phyloP scores from a whole-genome alignment of 2,113 vertebrate genomes.

The Raphicerus campestris region DNA sequence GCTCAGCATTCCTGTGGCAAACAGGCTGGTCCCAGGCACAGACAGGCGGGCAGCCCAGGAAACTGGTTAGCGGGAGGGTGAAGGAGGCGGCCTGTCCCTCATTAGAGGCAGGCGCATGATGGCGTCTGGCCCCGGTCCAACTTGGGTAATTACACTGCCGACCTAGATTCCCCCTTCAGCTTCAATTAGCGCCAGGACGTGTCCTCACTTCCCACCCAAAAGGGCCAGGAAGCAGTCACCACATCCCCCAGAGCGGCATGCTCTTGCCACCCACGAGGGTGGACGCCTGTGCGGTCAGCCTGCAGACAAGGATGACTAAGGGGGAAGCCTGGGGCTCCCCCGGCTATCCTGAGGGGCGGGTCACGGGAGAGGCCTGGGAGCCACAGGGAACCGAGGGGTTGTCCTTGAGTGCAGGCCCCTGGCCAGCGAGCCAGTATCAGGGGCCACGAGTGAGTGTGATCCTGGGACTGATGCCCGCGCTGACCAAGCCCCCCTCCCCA shows the following conservation, averaged over 20 bases:
- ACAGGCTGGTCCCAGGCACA: neutral
- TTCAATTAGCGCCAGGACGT: slow-evolving; percentile 66
- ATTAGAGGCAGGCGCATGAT: slow-evolving; percentile 68
- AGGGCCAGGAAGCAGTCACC: slow-evolving; percentile 24
- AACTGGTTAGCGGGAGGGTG: neutral
- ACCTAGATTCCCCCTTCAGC: slow-evolving; percentile 75
- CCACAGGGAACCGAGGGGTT: neutral
- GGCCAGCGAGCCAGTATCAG: neutral
- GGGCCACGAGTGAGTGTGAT: neutral
- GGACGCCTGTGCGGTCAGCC: neutral
- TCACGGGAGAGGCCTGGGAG: neutral
- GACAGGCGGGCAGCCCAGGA: neutral
- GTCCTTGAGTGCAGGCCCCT: neutral
- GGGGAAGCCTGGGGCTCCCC: slow-evolving; percentile 17
- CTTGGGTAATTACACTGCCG: slow-evolving; percentile 62
- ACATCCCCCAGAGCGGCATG: neutral
- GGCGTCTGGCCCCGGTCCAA: slow-evolving; percentile 75
- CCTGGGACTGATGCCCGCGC: neutral
- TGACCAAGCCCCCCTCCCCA: slow-evolving; percentile 52
- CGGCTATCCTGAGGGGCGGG: neutral
- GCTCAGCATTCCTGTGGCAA: neutral
- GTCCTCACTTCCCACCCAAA: slow-evolving; percentile 71
- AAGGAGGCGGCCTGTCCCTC: slow-evolving; percentile 54
- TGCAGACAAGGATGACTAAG: neutral
- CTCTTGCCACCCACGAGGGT: neutral